phyloP scores from a whole-genome alignment of 2,888 invertebrate genomes.

The Pyrochroa serraticornis region DNA sequence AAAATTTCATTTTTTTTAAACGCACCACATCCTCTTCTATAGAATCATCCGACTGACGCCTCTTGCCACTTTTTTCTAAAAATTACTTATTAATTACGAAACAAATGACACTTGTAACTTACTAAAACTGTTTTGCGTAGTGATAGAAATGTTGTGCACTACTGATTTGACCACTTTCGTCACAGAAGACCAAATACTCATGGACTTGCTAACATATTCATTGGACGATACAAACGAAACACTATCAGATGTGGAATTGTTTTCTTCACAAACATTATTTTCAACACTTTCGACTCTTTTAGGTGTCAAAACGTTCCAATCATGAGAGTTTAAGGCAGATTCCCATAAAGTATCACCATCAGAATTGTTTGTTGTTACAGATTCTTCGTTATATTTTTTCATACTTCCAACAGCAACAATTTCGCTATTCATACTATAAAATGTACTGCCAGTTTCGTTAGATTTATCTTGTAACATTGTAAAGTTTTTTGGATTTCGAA shows the following conservation, averaged over 20 bases:
- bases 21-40: conserved; percentile 30
- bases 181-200: conserved; percentile 44
- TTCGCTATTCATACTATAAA: background rate
- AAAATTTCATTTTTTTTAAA: conserved; percentile 45
- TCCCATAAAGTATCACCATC: conserved; percentile 27
- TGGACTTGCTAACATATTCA: conserved; percentile 1
- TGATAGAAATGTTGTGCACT: conserved; percentile 34
- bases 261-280: conserved; percentile 12
- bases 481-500: background rate
- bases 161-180: conserved; percentile 40
- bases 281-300: conserved; percentile 3
- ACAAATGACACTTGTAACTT: conserved; percentile 1
- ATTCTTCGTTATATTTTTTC: conserved; percentile 13
- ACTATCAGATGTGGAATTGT: conserved; percentile 1
- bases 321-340: conserved; percentile 26
- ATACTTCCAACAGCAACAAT: background rate
- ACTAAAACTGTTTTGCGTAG: conserved; percentile 10
- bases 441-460: background rate
- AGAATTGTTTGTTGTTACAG: conserved; percentile 9
- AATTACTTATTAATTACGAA: background rate
- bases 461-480: background rate
- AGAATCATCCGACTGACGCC: conserved; percentile 17
- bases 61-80: conserved; percentile 2
- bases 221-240: background rate
- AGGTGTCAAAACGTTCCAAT: background rate